These are phyloP conservation scores for Endotricha flammealis DNA, from an alignment of 2,888 invertebrate genomes.

Conservation along the genomic window DNA sequence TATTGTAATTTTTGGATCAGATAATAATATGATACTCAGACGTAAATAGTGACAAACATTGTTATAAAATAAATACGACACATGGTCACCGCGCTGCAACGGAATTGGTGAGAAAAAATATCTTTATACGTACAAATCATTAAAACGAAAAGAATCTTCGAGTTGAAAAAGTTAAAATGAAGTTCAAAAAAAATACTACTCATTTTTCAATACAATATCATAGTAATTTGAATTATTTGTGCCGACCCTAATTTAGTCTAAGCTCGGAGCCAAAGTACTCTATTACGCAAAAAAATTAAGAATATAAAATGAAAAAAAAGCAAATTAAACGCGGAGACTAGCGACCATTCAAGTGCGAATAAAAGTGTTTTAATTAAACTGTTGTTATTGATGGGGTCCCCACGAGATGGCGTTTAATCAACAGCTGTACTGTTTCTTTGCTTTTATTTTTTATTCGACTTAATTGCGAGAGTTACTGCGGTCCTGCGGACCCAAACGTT, in stretches of 20 bases:
- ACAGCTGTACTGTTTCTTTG: conserved; percentile 56
- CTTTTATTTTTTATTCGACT: conserved; percentile 72
- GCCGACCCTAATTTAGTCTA: conserved; percentile 35
- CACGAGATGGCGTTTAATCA: conserved; percentile 75
- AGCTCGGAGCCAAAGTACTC: conserved; percentile 36
- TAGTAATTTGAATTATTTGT: conserved; percentile 36
- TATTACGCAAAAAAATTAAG: conserved; percentile 51
- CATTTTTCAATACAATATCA: background rate
- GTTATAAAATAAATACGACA: too few relatives aligned
- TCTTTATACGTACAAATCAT: too few relatives aligned
- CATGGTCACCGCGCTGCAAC: too few relatives aligned
- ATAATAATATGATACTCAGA: too few relatives aligned
- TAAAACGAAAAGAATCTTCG: too few relatives aligned
- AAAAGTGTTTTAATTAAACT: conserved; percentile 75
- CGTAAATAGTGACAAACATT: too few relatives aligned
- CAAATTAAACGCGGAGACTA: conserved; percentile 58
- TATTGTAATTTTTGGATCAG: too few relatives aligned
- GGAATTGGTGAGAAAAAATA: too few relatives aligned
- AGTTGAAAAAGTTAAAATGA: too few relatives aligned
- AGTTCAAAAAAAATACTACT: background rate
- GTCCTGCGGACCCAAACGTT: conserved; percentile 47
- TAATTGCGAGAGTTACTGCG: conserved; percentile 71
- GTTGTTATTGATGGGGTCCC: conserved; percentile 74
- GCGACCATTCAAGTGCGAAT: conserved; percentile 62
- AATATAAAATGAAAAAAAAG: conserved; percentile 47